Percentiles rank a stretch among this genome's conserved stretches.
These are phyloP conservation scores for Coendou prehensilis DNA, from an alignment of 2,797 vertebrate species.

Conservation along the genomic window DNA sequence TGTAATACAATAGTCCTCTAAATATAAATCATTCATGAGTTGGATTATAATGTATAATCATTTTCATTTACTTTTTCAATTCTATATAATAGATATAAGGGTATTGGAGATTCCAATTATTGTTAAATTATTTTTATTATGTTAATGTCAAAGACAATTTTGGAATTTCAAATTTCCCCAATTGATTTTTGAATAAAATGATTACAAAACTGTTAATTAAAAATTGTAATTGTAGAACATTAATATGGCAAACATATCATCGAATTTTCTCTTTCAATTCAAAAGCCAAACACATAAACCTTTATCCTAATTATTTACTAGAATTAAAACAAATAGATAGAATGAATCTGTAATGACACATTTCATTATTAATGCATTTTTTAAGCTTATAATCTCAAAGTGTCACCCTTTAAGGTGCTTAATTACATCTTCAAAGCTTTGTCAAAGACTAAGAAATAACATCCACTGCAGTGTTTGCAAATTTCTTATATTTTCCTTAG, in stretches of 20 bases:
- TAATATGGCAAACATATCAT: not conserved
- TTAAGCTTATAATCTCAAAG: not conserved
- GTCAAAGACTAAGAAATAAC: conserved; percentile 36
- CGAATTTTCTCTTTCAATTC: not conserved
- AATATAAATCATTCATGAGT: not conserved
- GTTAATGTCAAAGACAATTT: not conserved
- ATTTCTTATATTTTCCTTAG: conserved; percentile 33
- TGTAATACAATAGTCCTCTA: not conserved
- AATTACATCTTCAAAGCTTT: not conserved
- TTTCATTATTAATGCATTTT: not conserved
- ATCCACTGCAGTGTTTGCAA: not conserved
- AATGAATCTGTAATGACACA: not conserved
- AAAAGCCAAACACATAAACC: not conserved
- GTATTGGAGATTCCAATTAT: not conserved
- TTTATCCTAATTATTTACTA: conserved; percentile 2
- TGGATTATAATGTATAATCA: not conserved
- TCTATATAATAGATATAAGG: not conserved
- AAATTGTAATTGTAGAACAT: not conserved
- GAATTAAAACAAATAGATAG: not conserved
- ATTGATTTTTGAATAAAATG: not conserved
- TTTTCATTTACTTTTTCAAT: not conserved
- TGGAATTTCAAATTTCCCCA: not conserved
- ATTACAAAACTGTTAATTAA: not conserved
- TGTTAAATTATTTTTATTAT: not conserved
- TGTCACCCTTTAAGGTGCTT: not conserved